Evolutionary conservation across 2,888 invertebrate genomes (phyloP).

Genomic region (Napeogenes inachia): DNA sequence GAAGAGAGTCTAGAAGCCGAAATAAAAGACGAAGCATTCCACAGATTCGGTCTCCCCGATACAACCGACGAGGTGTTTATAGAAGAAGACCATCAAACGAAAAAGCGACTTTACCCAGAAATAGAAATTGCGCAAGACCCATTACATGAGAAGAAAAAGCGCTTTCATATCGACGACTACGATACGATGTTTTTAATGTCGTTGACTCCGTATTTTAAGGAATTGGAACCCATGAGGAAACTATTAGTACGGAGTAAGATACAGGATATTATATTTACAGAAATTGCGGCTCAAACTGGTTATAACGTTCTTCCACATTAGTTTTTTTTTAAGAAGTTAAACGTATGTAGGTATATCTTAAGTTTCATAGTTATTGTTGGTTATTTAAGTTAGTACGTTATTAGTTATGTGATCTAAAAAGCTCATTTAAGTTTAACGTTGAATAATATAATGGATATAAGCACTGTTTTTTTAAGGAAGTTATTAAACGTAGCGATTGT

Average conservation of each 20-base stretch:
- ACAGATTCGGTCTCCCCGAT: neutral
- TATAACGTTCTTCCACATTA: conserved; percentile 9
- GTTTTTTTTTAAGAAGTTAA: neutral
- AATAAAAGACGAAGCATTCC: neutral
- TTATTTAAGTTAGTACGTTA: no score
- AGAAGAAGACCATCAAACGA: neutral
- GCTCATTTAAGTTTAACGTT: no score
- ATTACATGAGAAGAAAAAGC: conserved; percentile 32
- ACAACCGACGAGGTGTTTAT: conserved; percentile 1
- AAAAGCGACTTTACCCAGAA: conserved; percentile 8
- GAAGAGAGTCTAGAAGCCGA: neutral
- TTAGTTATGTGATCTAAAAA: no score
- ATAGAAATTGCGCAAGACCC: conserved; percentile 30
- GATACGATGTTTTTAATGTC: conserved; percentile 56
- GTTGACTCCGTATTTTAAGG: conserved; percentile 47
- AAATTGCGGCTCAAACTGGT: conserved; percentile 28
- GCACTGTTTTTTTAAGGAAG: no score
- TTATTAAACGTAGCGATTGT: no score
- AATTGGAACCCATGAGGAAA: conserved; percentile 48
- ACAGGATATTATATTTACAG: conserved; percentile 50
- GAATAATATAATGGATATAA: no score
- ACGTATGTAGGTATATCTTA: no score
- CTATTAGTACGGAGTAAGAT: conserved; percentile 51
- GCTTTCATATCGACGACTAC: conserved; percentile 38
- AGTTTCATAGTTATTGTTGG: no score